Evolutionary conservation across 2,797 vertebrate genomes (phyloP).

Genomic region (Sylvilagus floridanus): DNA sequence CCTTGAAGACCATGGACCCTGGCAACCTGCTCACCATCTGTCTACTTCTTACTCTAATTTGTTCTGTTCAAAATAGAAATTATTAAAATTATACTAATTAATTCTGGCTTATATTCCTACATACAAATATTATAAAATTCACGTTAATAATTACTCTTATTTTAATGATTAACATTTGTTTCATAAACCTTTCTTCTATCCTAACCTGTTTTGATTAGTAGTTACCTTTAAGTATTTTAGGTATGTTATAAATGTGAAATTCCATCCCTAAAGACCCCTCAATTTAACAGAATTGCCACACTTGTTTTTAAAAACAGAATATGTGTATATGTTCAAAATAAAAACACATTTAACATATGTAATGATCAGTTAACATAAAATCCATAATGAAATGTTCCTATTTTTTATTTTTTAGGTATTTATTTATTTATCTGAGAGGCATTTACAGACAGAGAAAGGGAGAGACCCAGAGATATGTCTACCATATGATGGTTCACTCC

Average conservation of each 20-base stretch:
- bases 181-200: background rate
- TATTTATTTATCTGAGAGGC: too few species aligned
- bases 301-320: background rate
- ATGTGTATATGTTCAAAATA: background rate
- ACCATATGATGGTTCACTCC: too few species aligned
- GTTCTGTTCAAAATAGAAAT: background rate
- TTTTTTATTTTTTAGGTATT: too few species aligned
- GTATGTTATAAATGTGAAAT: background rate
- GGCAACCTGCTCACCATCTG: too few species aligned
- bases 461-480: too few species aligned
- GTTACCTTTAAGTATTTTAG: constrained; percentile 37
- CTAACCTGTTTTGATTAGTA: background rate
- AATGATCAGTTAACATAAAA: constrained; percentile 14
- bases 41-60: background rate
- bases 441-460: too few species aligned
- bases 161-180: background rate
- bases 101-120: background rate
- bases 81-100: background rate
- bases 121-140: background rate
- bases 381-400: background rate
- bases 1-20: background rate
- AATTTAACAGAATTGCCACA: background rate
- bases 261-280: background rate
- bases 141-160: background rate
- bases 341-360: background rate